Conservation (phyloP, 2,113 vertebrate species). For the Fregetta grallaria region DNA sequence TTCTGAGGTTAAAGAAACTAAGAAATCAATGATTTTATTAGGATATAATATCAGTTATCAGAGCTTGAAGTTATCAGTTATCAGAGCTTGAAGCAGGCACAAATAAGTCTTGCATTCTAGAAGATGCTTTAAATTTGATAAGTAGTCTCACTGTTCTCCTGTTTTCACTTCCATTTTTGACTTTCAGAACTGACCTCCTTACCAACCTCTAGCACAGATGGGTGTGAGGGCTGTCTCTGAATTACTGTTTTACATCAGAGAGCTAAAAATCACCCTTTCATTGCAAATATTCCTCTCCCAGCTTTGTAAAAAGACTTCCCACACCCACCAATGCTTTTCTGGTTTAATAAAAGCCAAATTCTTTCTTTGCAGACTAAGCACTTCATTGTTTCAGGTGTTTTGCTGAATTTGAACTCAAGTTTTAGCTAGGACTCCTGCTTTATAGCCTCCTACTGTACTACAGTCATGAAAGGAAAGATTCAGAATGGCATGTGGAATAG, state of each 20-base stretch:
- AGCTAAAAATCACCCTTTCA: not conserved
- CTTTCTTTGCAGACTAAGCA: not conserved
- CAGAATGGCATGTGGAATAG: not conserved
- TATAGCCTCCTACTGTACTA: not conserved
- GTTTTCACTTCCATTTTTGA: slow-evolving; percentile 5
- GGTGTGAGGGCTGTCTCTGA: not conserved
- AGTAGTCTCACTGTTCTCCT: not conserved
- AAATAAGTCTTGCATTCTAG: not conserved
- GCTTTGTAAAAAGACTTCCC: not conserved
- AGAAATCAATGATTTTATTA: not conserved
- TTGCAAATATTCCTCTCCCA: not conserved
- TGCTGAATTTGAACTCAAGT: not conserved
- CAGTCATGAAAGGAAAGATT: not conserved
- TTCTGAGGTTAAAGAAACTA: slow-evolving; percentile 84
- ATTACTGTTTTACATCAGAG: not conserved
- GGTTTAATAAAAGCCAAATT: not conserved
- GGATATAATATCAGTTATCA: not conserved
- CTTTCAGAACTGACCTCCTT: not conserved
- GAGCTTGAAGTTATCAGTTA: not conserved
- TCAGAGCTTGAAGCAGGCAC: not conserved
- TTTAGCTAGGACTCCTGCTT: not conserved
- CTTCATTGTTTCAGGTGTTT: not conserved
- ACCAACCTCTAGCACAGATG: not conserved
- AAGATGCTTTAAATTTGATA: not conserved
- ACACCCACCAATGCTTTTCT: not conserved